Evolutionary conservation across 2,888 invertebrate species (phyloP).

Genomic region (Zygothrica quintamaculata): DNA sequence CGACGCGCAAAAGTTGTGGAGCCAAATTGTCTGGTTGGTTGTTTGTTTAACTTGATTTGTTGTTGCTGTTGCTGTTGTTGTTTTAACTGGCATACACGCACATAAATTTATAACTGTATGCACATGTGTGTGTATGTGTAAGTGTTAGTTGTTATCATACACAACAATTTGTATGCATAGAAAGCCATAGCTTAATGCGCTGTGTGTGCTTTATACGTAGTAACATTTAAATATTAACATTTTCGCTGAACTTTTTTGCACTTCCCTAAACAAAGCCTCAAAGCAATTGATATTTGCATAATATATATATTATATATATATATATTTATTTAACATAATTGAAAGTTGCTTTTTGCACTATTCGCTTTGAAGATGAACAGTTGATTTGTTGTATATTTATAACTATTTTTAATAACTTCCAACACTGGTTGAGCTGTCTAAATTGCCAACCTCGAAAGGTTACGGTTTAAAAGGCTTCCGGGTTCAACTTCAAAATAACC

Average conservation of each 20-base stretch:
- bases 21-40: constrained; percentile 77
- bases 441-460: no score
- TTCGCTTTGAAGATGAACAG: no score
- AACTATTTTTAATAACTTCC: no score
- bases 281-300: no score
- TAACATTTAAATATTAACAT: constrained; percentile 42
- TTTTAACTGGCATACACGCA: constrained; percentile 46
- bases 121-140: constrained; percentile 16
- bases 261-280: constrained; percentile 29
- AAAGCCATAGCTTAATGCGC: constrained; percentile 52
- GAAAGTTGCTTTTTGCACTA: not conserved
- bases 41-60: constrained; percentile 72
- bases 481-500: no score
- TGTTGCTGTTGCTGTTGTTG: constrained; percentile 52
- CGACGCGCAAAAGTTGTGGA: constrained; percentile 71
- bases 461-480: no score
- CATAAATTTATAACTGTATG: constrained; percentile 18
- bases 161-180: constrained; percentile 60
- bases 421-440: no score
- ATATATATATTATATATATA: no score
- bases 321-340: not conserved
- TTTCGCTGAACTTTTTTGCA: constrained; percentile 43
- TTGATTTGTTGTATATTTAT: no score
- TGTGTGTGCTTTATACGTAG: constrained; percentile 26
- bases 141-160: constrained; percentile 36